Percentiles rank a stretch among this genome's conserved stretches.
phyloP scores from a whole-genome alignment of 2,888 invertebrate genomes.

The Orthonychiurus folsomi region DNA sequence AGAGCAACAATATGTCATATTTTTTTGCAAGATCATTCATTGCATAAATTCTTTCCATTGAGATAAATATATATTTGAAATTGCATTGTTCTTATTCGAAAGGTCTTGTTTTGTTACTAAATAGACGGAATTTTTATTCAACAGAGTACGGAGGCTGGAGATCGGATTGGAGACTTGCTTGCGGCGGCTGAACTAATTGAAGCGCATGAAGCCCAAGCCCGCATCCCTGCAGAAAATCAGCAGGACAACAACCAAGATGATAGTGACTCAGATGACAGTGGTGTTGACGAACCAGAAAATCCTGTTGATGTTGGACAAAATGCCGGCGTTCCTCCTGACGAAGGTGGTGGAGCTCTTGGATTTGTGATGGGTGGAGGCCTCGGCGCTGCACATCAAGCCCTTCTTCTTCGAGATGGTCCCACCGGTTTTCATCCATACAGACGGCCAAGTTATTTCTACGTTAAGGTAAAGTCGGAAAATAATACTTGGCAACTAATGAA shows the following conservation, averaged over 20 bases:
- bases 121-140: no score
- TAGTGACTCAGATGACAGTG: conserved; percentile 14
- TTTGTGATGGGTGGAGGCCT: conserved; percentile 42
- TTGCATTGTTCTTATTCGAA: no score
- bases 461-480: conserved; percentile 42
- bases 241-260: conserved; percentile 23
- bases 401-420: conserved; percentile 71
- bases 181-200: no score
- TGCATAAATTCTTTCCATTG: no score
- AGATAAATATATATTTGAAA: no score
- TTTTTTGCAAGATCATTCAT: no score
- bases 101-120: no score
- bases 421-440: conserved; percentile 83
- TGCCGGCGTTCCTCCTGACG: conserved; percentile 13
- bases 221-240: no score
- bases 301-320: conserved; percentile 20
- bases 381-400: conserved; percentile 80
- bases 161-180: no score
- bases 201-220: no score
- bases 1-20: no score
- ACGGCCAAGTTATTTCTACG: conserved; percentile 71
- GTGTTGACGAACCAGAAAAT: conserved; percentile 8
- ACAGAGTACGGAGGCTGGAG: no score
- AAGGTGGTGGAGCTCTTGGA: conserved; percentile 19
- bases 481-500: neutral